Base-by-base conservation (phyloP, 2,113 vertebrate genomes). In the Synodontis membranacea region DNA sequence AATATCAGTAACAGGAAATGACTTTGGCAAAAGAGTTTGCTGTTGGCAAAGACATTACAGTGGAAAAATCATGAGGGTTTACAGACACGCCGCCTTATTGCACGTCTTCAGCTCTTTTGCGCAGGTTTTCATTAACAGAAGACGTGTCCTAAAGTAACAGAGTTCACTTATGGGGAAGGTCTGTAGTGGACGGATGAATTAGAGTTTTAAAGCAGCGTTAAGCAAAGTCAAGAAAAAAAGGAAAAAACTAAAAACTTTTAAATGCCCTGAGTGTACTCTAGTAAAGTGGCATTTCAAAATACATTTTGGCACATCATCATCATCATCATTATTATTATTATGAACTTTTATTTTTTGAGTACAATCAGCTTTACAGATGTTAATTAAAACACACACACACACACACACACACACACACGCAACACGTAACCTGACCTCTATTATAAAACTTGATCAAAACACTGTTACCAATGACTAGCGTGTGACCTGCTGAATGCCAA, bases 11-110 rank as follows among this genome's bases (percentile, higher is more conserved):
- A 74, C 66, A 74, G 54, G 52, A 70, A 78, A 70, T 44, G 68
- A 62, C 78, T 86, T 82, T 46, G 54, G 70, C 37, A 84, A 19
- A 46, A 75, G 10, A 78, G 54, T 83, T 75, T 25, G 50, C 28
- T 56, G 28, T 58, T 48, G 56, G 15, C 42, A 50, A 48, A 80
- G 15, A 68, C 11, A 1, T 0, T 80, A 64, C n/a, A 44, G 76
- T 19, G 31, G 34, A 52, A 80, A 60, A 31, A 68, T 60, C 50
- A 34, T 2, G 12, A n/a, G 31, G 48, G 37, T 14, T 28, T 28
- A 50, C 64, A 46, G 46, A n/a, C 62, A 52, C 31, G 15, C 42
- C 31, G 15, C 42, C 46, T 28, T 39, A 42, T 11, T 39, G 60
- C 80, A 81, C 5, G 14, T 28, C 54, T 7, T n/a, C 44, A 48